Evolutionary conservation across 2,888 invertebrate species (phyloP), one percentile per base, ranked within the genome.

Genomic region (Ichneumoninae sp.): DNA sequence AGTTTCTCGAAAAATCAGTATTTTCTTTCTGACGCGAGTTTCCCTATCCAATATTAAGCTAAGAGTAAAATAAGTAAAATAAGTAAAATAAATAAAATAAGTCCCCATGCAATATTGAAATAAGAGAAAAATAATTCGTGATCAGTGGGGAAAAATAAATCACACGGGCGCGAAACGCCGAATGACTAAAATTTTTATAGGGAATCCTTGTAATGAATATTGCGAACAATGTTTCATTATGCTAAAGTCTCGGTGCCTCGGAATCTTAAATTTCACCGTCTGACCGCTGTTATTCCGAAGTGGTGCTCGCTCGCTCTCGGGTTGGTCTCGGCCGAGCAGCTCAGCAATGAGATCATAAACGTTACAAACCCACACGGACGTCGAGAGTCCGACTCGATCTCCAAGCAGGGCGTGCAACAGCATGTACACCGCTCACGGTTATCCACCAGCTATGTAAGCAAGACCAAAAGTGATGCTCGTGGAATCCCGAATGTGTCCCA

Each of bases 211-310:
- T 8, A 36, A 36, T 7, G 36, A 36, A 36, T 36, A 36, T 8
- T 36, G 7, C 36, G 6, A 36, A 36, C 36, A 36, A 36, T 36
- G 36, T 36, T 78, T 83, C 74, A 83, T 79, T 83, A 79, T 74
- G 78, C 54, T 33, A 77, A 26, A 2, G 65, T 54, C 70, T 26
- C 36, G 57, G 7, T 30, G 3, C 52, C 70, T 7, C 52, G 33
- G 13, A 26, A 30, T 22, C 5, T 33, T 5, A 33, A 36, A 7
- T 70, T 33, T 68, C 47, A 47, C 22, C 44, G 19, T 68, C n/a
- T 3, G 13, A 13, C 44, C 44, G 40, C 40, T 47, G 10, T 22
- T 68, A 68, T 68, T 47, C 26, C 68, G 44, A 54, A 19, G n/a
- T 19, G 3, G 50, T 52, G 1, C 50, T 52, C 16, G n/a, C 54